These are phyloP conservation scores for Ceyx margarethae DNA, from an alignment of 2,113 vertebrate species.

Conservation along the genomic window DNA sequence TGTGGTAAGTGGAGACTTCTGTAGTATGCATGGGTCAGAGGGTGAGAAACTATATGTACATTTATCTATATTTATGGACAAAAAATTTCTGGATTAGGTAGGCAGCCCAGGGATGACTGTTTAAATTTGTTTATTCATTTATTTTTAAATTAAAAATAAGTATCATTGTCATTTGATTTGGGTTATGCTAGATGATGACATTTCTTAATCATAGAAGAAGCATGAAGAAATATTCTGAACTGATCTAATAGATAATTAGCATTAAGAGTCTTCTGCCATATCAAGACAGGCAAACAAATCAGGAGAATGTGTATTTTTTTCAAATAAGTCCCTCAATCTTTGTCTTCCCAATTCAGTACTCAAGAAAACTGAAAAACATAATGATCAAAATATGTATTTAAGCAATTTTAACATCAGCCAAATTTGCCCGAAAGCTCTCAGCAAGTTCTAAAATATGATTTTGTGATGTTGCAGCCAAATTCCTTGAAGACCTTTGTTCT, in stretches of 20 bases:
- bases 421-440: not conserved
- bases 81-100: not conserved
- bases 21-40: rapidly evolving
- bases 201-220: not conserved
- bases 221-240: not conserved
- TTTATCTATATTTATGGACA: not conserved
- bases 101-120: not conserved
- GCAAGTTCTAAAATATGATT: not conserved
- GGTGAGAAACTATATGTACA: no score
- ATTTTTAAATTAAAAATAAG: not conserved
- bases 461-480: not conserved
- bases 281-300: not conserved
- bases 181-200: not conserved
- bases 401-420: not conserved
- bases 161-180: not conserved
- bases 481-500: not conserved
- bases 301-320: not conserved
- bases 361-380: not conserved
- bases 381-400: not conserved
- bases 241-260: not conserved
- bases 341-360: not conserved
- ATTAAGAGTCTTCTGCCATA: not conserved
- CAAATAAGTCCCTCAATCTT: not conserved
- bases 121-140: no score
- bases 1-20: not conserved